Evolutionary conservation across 1,140 invertebrate genomes (phyloP), one percentile per base, ranked within the genome.

Genomic region (Atta texana): DNA sequence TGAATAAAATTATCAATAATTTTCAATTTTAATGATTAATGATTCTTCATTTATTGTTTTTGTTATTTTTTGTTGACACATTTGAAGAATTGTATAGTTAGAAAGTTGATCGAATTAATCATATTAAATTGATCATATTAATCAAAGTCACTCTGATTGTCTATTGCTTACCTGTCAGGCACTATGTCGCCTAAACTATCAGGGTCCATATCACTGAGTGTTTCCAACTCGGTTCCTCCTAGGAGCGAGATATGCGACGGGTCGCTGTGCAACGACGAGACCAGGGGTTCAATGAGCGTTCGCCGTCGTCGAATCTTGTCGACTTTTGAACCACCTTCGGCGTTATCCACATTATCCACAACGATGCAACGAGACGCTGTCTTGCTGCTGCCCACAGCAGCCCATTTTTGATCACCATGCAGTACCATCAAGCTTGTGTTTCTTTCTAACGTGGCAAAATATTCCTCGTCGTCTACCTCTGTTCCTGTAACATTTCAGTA

Each of bases 401-500:
- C 95, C 97, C 97, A 98, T 91, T 97, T 97, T 93, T 98, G 97
- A 87, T 96, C 96, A 21, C 96, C 96, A 71, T 96, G 96, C 31
- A 98, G 95, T 8, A 98, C 96, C 97, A 98, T 98, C 87, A 98
- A 95, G 92, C 96, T 97, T 8, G 97, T 98, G 91, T 98, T 97
- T 85, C 96, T 97, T 91, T 98, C 97, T 72, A 98, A 95, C 0
- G 97, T 98, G 53, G 96, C 97, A 93, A 98, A 98, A 94, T 98
- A 98, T 92, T 98, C 98, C 93, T 98, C 97, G 92, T 98, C 98
- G 89, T 98, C 98, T 53, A 98, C 97, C 96, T 98, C 98, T 1
- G 98, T 98, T 24, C 97, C 95, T 95, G 57, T 39, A 92, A 87
- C 10, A 92, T 59, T 24, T 51, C 61, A 34, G 34, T 16, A 3